These are phyloP conservation scores for Sebastes goodei DNA, from an alignment of 2,797 vertebrate species.

Conservation along the genomic window DNA sequence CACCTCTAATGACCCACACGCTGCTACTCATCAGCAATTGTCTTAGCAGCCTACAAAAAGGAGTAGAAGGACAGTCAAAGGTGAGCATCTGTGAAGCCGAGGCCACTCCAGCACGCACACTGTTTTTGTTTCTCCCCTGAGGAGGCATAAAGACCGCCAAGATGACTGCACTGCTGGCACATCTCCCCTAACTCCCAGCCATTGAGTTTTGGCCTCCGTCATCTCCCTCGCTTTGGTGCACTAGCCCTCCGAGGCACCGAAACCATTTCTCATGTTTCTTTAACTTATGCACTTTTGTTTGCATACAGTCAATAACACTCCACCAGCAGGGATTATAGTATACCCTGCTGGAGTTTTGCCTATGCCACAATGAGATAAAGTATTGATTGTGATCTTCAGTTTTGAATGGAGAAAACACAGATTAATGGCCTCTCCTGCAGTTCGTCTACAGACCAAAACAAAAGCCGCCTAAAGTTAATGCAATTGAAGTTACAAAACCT, in stretches of 20 bases:
- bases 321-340: not conserved
- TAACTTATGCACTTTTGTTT: not conserved
- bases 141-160: constrained; percentile 37
- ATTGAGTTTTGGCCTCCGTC: not conserved
- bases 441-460: constrained; percentile 21
- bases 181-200: not conserved
- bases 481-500: not conserved
- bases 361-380: constrained; percentile 16
- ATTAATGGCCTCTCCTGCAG: constrained; percentile 50
- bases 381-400: constrained; percentile 51
- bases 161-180: constrained; percentile 42
- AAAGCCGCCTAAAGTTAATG: not conserved
- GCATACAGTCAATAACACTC: constrained; percentile 9
- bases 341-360: not conserved
- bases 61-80: constrained; percentile 40
- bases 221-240: not conserved
- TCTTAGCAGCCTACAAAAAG: constrained; percentile 9
- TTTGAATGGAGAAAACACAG: constrained; percentile 48
- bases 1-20: constrained; percentile 36
- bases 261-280: not conserved
- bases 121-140: constrained; percentile 34
- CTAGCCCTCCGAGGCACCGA: not conserved
- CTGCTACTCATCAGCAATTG: constrained; percentile 38
- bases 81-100: constrained; percentile 50
- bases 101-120: not conserved